A percentile compares a stretch with the other conserved stretches of the same genome.
phyloP scores from a whole-genome alignment of 2,888 invertebrate genomes.

The Tetranychus truncatus region DNA sequence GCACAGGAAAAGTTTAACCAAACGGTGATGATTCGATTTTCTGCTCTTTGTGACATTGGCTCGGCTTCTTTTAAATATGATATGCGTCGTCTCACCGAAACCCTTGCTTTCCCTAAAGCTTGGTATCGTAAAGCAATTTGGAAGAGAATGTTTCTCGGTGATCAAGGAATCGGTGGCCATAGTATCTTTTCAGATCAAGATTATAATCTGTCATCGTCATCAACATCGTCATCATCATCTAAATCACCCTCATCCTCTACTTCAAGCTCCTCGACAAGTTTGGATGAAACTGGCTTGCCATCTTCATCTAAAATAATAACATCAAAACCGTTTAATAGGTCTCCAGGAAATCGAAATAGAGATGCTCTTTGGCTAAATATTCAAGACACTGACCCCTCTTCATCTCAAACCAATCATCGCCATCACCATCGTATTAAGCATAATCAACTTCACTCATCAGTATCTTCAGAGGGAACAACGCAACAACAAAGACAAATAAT shows the following conservation, averaged over 20 bases:
- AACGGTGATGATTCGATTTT: constrained; percentile 23
- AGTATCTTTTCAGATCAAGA: constrained; percentile 3
- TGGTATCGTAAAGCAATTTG: constrained; percentile 94
- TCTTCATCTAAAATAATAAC: background rate
- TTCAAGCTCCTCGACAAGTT: background rate
- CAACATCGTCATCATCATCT: background rate
- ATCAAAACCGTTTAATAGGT: background rate
- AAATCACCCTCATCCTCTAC: background rate
- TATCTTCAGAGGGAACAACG: constrained; percentile 3
- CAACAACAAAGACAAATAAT: constrained; percentile 10
- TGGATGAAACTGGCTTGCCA: background rate
- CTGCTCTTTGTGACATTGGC: constrained; percentile 82
- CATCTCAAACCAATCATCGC: background rate
- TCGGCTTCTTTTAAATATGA: constrained; percentile 94
- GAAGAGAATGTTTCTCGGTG: constrained; percentile 74
- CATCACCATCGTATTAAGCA: background rate
- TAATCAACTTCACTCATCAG: background rate
- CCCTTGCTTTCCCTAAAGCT: constrained; percentile 90
- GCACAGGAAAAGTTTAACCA: background rate
- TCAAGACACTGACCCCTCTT: background rate
- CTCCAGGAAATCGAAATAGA: background rate
- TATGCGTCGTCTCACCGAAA: constrained; percentile 88
- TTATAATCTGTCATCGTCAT: background rate
- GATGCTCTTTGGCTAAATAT: constrained; percentile 15
- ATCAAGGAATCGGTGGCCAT: constrained; percentile 42